Base-by-base conservation (phyloP, 2,797 vertebrate genomes). In the Carapus acus region DNA sequence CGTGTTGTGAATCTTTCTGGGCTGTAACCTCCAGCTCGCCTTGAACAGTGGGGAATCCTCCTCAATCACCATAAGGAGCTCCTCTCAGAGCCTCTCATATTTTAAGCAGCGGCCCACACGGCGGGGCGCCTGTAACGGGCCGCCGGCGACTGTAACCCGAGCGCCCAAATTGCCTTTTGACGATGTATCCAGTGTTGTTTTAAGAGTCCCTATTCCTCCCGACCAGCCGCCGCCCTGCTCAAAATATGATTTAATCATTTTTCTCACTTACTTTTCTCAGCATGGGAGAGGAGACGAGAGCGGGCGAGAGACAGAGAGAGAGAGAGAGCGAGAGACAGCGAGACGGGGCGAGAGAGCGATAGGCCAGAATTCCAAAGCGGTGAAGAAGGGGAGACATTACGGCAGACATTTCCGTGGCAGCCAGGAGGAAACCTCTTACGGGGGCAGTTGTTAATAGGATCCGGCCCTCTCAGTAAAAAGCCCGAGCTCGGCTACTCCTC, bases 11-110 rank as follows among this genome's bases (percentile, higher is more conserved):
- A 86, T 87, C 79, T 88, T 82, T 85, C 85, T 86, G 67, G 73
- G 73, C 66, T 75, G 74, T 86, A 83, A 88, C 74, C 81, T 79
- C 74, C 63, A 75, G 77, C 75, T 69, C 71, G 84, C 81, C 87
- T 87, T 58, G 67, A 88, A 87, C 90, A 87, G 88, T 85, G 83
- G 89, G 90, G 90, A 85, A 84, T 84, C 86, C 88, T 86, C 87
- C 88, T 92, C 88, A 90, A 85, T 91, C 91, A 91, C 83, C 73
- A 68, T 87, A 87, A 91, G 85, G 72, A 87, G 84, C 81, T 88
- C 83, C 83, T 67, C 83, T 67, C 82, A 78, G 78, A 85, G 86
- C 79, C 79, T 80, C 86, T 91, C 88, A 87, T 90, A 88, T 86
- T 88, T 91, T 89, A 86, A 91, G 85, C 88, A 81, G 70, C 70